Conservation (phyloP, 2,113 vertebrate species). For the Platycercus adscitus region DNA sequence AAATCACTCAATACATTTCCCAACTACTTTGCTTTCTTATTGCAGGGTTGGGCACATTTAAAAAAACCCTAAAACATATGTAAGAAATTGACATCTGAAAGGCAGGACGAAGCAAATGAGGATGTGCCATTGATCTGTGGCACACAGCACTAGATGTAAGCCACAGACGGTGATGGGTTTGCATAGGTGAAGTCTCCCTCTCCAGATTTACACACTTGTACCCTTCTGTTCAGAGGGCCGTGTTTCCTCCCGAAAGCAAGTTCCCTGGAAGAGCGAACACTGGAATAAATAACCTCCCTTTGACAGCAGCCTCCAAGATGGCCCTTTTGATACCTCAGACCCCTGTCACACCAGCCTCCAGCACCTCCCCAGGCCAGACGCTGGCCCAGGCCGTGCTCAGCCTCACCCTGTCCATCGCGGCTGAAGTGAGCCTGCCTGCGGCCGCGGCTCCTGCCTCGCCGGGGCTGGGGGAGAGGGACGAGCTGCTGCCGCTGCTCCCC, state of each 20-base stretch:
- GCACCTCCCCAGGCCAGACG: neutral
- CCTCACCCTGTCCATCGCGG: neutral
- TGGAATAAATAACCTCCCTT: no score
- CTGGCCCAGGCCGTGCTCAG: neutral
- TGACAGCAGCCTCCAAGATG: neutral
- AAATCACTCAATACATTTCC: neutral
- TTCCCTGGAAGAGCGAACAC: neutral
- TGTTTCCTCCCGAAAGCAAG: neutral
- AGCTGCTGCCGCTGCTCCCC: neutral
- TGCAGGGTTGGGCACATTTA: neutral
- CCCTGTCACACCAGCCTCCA: rapidly evolving
- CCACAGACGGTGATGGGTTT: neutral
- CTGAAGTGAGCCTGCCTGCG: rapidly evolving
- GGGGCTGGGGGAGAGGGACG: neutral
- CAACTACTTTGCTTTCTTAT: neutral
- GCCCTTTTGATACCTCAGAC: rapidly evolving
- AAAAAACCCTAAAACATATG: rapidly evolving
- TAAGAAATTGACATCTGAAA: neutral
- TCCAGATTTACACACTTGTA: neutral
- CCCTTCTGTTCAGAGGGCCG: neutral
- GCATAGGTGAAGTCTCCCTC: neutral
- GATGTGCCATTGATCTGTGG: neutral
- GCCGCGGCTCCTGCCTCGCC: neutral
- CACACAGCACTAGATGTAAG: neutral
- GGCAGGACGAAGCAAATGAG: neutral